Base-by-base conservation (phyloP, 2,797 vertebrate genomes). In the Odontamblyopus rebecca region DNA sequence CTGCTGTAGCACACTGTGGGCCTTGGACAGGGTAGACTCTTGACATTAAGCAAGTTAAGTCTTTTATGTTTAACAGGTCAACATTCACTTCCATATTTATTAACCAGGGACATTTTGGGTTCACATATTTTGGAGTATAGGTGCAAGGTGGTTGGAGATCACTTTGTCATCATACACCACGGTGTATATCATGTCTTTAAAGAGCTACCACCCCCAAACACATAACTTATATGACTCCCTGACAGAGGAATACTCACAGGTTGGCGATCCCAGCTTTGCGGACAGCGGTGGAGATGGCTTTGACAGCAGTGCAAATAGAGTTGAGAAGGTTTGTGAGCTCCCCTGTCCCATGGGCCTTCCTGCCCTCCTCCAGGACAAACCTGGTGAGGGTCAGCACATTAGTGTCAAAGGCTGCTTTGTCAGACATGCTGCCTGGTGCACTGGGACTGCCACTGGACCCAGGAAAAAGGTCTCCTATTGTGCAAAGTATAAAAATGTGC, bases 251-350 rank as follows among this genome's bases (percentile, higher is more conserved):
- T 72, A 97, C 97, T 98, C 91, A 99, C 97, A 99, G 94, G 76
- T 99, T 93, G 13, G 97, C 97, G 75, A 98, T 94, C 29, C 97
- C 97, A 1, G 96, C 97, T 85, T 99, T 98, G 65, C 97, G 95
- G 88, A 98, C 97, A 0, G 96, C 96, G 0, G 94, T 94, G 48
- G 97, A 98, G 79, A 97, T 99, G 75, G 96, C 96, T 83, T 98
- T 98, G 80, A 98, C 84, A 23, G 96, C 96, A 0, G 97, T 96
- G 92, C 96, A 94, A 69, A 98, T 79, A 0, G 96, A 89, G 84
- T 95, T 98, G 12, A 98, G 95, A 72, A 98, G 95, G 62, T 95
- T 96, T 11, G 96, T 98, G 84, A 98, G 84, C 91, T 98, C 96
- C 1, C 97, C 97, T 0, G 95, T 98, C 69, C 95, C 94, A 19